A percentile compares a stretch with the other conserved stretches of the same genome.
phyloP scores from a whole-genome alignment of 2,888 invertebrate species.

The Cantharis rustica region DNA sequence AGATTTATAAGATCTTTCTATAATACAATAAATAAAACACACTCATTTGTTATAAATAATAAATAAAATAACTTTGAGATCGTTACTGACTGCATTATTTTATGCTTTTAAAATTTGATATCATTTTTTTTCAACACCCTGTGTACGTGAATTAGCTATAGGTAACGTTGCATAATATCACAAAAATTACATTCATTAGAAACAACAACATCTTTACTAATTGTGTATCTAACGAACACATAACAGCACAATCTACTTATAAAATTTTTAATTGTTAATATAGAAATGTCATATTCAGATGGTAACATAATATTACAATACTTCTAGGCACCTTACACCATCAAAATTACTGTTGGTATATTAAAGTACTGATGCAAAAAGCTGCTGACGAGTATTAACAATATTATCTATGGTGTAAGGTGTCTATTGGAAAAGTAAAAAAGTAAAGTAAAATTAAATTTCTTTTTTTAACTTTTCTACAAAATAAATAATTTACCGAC shows the following conservation, averaged over 20 bases:
- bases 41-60: too few relatives aligned
- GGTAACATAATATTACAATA: not conserved
- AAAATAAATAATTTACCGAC: not conserved
- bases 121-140: not conserved
- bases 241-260: not conserved
- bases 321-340: too few relatives aligned
- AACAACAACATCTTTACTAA: conserved; percentile 1
- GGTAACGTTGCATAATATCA: conserved; percentile 2
- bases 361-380: too few relatives aligned
- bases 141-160: not conserved
- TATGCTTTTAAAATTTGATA: too few relatives aligned
- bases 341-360: too few relatives aligned
- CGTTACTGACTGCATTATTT: too few relatives aligned
- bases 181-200: conserved; percentile 1
- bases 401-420: too few relatives aligned
- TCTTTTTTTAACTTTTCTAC: not conserved
- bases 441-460: not conserved
- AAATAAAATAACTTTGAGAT: too few relatives aligned
- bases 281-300: not conserved
- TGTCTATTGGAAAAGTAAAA: too few relatives aligned
- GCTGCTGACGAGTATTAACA: too few relatives aligned
- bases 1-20: too few relatives aligned
- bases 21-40: too few relatives aligned
- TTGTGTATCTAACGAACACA: conserved; percentile 4
- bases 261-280: not conserved